These are phyloP conservation scores for Cyprinodon variegatus DNA, from an alignment of 2,113 vertebrate genomes.

Conservation along the genomic window DNA sequence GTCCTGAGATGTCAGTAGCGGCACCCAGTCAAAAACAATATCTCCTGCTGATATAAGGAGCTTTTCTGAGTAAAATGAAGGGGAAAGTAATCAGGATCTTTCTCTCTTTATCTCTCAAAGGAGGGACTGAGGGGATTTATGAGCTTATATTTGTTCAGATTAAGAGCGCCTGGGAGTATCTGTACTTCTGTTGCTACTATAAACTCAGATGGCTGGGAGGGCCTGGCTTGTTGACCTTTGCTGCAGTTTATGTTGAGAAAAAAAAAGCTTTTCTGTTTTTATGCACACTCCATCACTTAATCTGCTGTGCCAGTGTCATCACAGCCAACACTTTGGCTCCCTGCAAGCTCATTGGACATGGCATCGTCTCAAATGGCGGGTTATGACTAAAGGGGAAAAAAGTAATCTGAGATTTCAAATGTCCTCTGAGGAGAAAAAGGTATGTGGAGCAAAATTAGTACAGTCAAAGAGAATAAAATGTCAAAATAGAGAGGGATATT, in stretches of 20 bases:
- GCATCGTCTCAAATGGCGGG: constrained; percentile 33
- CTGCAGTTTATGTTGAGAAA: not conserved
- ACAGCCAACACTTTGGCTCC: constrained; percentile 7
- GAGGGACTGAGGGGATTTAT: constrained; percentile 77
- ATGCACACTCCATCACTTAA: constrained; percentile 15
- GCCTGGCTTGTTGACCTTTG: constrained; percentile 53
- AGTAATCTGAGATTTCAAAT: not conserved
- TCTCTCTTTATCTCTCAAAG: constrained; percentile 71
- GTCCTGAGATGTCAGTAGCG: constrained; percentile 51
- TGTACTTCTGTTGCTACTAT: constrained; percentile 30
- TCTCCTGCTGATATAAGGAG: constrained; percentile 56
- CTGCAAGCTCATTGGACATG: constrained; percentile 22
- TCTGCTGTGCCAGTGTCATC: constrained; percentile 18
- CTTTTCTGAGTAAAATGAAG: constrained; percentile 60
- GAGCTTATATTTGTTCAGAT: constrained; percentile 75
- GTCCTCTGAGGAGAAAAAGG: not conserved
- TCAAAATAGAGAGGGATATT: not conserved
- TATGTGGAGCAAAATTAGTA: not conserved
- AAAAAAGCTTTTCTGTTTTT: not conserved
- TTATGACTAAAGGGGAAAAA: not conserved
- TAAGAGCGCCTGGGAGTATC: constrained; percentile 62
- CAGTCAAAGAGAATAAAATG: constrained; percentile 11
- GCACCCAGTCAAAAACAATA: constrained; percentile 49
- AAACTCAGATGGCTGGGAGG: constrained; percentile 40
- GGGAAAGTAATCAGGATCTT: constrained; percentile 67